Evolutionary conservation across 2,113 vertebrate genomes (phyloP), one percentile per base, ranked within the genome.

Genomic region (Triplophysa tibetana): DNA sequence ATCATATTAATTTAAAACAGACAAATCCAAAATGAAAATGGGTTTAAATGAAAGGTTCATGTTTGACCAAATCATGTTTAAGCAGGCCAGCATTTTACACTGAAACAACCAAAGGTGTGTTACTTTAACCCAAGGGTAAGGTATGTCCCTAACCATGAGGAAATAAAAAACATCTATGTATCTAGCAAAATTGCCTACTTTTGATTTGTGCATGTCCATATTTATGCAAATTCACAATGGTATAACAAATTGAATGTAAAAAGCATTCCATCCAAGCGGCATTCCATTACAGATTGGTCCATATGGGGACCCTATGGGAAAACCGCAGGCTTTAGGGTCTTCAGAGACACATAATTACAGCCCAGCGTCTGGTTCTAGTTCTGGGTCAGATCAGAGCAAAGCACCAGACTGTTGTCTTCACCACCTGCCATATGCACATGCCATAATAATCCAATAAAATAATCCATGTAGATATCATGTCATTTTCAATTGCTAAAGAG

Each of bases 291-390:
- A 60, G 41, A 19, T 48, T 78, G 52, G 73, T 68, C 76, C 84
- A 79, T 86, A 83, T 83, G 79, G 81, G 78, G 33, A 65, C 70
- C 62, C 62, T 72, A 16, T 83, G 75, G 70, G 81, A 68, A 63
- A 43, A 76, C 76, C 81, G 23, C 65, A 70, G 79, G 79, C 29
- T 74, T 66, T 4, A 33, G 12, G 21, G 76, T 68, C 79, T 73
- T 73, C 45, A 23, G 74, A 81, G 84, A 75, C 58, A 9, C 60
- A 68, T 75, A 67, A 81, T 79, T 38, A 48, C 70, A 73, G 62
- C 41, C 60, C 19, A 21, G 45, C 84, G 77, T 52, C 75, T 78
- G 70, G 54, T 83, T 81, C 79, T 78, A 66, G 54, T 83, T 81
- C 79, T 85, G 54, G 70, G 74, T 58, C 66, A 77, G 67, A 64